Conservation (phyloP, 2,113 vertebrate genomes). For the Lates calcarifer region DNA sequence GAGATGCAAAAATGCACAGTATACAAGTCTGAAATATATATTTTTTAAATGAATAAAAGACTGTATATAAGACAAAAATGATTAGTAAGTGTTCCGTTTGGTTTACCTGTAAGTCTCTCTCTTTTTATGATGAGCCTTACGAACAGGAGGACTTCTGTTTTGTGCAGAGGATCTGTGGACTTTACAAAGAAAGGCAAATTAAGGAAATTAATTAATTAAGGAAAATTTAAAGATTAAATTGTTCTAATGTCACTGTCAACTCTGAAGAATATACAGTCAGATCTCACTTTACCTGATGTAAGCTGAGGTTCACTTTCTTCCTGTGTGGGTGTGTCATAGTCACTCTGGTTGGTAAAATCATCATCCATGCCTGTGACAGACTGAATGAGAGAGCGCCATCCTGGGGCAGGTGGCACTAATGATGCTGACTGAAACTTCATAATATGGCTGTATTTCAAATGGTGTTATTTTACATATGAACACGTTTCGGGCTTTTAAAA, state of each 20-base stretch:
- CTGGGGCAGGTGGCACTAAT: slow-evolving; percentile 27
- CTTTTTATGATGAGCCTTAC: slow-evolving; percentile 32
- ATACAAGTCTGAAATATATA: not conserved
- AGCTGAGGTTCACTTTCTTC: slow-evolving; percentile 39
- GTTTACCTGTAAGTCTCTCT: slow-evolving; percentile 67
- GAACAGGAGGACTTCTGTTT: slow-evolving; percentile 8
- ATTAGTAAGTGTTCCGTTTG: not conserved
- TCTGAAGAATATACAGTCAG: not conserved
- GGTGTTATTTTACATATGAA: not conserved
- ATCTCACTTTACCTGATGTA: slow-evolving; percentile 41
- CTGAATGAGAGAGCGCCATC: slow-evolving; percentile 50
- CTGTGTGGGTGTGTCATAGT: slow-evolving; percentile 50
- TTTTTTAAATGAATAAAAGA: not conserved
- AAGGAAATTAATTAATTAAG: no score
- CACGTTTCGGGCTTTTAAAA: not conserved
- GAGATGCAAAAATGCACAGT: slow-evolving; percentile 16
- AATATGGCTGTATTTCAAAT: not conserved
- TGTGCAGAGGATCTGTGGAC: slow-evolving; percentile 22
- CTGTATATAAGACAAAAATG: not conserved
- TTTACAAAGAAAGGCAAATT: slow-evolving; percentile 39
- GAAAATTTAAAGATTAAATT: not conserved
- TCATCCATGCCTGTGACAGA: slow-evolving; percentile 46
- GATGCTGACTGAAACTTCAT: not conserved
- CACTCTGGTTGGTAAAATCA: slow-evolving; percentile 41
- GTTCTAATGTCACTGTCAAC: not conserved